Percentiles rank a stretch among this genome's conserved stretches.
Evolutionary conservation across 2,113 vertebrate genomes (phyloP).

Genomic region (Ailuropoda melanoleuca): DNA sequence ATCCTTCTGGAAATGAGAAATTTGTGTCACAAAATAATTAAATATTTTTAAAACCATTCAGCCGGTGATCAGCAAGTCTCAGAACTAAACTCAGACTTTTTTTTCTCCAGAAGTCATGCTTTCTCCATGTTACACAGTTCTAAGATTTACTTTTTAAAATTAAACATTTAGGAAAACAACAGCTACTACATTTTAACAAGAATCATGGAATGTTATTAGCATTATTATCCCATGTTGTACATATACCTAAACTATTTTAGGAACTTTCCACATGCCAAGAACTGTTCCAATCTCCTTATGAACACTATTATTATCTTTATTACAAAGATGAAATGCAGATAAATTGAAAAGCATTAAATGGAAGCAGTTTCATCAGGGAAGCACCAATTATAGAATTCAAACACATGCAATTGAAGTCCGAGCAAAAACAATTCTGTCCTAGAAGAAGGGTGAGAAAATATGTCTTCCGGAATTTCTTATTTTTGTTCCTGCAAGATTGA

Average conservation of each 20-base stretch:
- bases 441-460: neutral
- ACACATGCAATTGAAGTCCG: neutral
- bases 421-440: neutral
- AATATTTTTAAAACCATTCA: neutral
- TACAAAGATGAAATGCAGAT: neutral
- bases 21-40: neutral
- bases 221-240: neutral
- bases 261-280: neutral
- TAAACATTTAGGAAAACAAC: neutral
- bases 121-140: neutral
- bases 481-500: neutral
- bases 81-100: neutral
- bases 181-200: neutral
- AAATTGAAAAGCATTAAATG: neutral
- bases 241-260: neutral
- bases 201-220: neutral
- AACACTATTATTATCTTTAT: neutral
- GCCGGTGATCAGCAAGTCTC: neutral
- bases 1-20: neutral
- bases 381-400: neutral
- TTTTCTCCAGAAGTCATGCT: neutral
- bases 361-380: neutral
- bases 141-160: neutral
- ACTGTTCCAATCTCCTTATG: neutral
- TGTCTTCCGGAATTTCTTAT: neutral